These are phyloP conservation scores for Bilobella aurantiaca DNA, from an alignment of 1,140 invertebrate genomes.

Conservation along the genomic window DNA sequence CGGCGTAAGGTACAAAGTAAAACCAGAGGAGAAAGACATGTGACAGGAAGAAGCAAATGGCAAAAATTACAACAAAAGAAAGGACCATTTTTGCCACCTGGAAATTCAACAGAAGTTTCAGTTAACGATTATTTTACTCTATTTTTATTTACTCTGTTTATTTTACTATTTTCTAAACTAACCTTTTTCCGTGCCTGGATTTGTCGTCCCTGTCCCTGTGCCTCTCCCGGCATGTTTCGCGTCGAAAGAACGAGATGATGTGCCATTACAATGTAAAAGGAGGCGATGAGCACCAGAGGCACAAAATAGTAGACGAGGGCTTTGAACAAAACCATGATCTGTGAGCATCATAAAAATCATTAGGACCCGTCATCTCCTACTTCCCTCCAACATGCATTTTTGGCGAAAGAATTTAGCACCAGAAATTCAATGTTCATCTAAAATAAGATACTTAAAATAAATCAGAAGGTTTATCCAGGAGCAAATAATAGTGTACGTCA, in stretches of 20 bases:
- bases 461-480: too few species aligned
- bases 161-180: too few species aligned
- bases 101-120: too few species aligned
- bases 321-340: conserved; percentile 53
- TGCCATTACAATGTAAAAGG: conserved; percentile 80
- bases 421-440: too few species aligned
- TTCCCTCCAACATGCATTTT: too few species aligned
- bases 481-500: too few species aligned
- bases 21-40: conserved; percentile 83
- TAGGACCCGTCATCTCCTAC: not conserved
- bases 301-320: conserved; percentile 74
- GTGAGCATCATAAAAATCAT: not conserved
- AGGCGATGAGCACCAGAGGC: conserved; percentile 65
- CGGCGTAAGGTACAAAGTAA: conserved; percentile 61
- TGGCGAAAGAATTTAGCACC: too few species aligned
- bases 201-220: conserved; percentile 56
- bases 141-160: too few species aligned
- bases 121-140: too few species aligned
- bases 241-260: conserved; percentile 70
- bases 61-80: conserved; percentile 79
- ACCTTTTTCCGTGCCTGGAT: conserved; percentile 59
- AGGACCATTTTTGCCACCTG: conserved; percentile 85
- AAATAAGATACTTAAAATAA: too few species aligned
- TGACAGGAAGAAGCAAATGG: conserved; percentile 75
- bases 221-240: conserved; percentile 60